A percentile compares a stretch with the other conserved stretches of the same genome.
These are phyloP conservation scores for Rhyacophila brunnea DNA, from an alignment of 1,140 invertebrate genomes.

Conservation along the genomic window DNA sequence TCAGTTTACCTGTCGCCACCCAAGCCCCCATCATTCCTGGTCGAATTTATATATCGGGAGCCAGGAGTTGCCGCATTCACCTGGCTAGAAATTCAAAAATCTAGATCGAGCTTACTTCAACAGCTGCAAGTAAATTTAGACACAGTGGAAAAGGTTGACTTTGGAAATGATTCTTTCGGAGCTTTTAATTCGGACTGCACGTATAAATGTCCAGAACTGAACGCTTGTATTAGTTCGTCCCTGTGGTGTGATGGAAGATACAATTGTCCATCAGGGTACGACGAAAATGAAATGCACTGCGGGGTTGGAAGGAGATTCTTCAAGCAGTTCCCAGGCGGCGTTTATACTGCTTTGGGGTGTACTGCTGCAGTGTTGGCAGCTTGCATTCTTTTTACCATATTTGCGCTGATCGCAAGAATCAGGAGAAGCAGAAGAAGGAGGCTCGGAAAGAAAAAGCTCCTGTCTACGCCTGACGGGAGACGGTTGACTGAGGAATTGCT, in stretches of 20 bases:
- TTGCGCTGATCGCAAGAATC: slow-evolving; percentile 46
- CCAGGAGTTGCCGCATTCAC: slow-evolving; percentile 66
- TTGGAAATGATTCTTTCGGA: slow-evolving; percentile 56
- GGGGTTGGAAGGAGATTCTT: slow-evolving; percentile 57
- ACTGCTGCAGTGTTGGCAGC: slow-evolving; percentile 56
- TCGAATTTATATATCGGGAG: slow-evolving; percentile 71
- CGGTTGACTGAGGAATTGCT: slow-evolving; percentile 57
- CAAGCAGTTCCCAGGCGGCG: slow-evolving; percentile 48
- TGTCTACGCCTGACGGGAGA: slow-evolving; percentile 53
- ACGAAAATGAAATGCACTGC: slow-evolving; percentile 73
- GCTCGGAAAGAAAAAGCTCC: slow-evolving; percentile 57
- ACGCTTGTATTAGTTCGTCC: slow-evolving; percentile 80
- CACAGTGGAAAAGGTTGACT: slow-evolving; percentile 39
- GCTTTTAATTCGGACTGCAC: slow-evolving; percentile 59
- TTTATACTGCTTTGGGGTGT: slow-evolving; percentile 55
- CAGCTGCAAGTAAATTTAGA: slow-evolving; percentile 51
- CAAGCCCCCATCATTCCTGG: slow-evolving; percentile 62
- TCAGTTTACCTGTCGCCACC: slow-evolving; percentile 41
- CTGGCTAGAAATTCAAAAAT: slow-evolving; percentile 72
- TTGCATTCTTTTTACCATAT: slow-evolving; percentile 55
- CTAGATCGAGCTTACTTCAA: slow-evolving; percentile 61
- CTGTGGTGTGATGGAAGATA: slow-evolving; percentile 85
- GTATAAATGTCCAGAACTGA: slow-evolving; percentile 82
- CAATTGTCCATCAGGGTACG: slow-evolving; percentile 82
- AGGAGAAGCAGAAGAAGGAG: slow-evolving; percentile 43